These are phyloP conservation scores for Pemphigus obesinymphae DNA, from an alignment of 1,140 invertebrate species.

Conservation along the genomic window DNA sequence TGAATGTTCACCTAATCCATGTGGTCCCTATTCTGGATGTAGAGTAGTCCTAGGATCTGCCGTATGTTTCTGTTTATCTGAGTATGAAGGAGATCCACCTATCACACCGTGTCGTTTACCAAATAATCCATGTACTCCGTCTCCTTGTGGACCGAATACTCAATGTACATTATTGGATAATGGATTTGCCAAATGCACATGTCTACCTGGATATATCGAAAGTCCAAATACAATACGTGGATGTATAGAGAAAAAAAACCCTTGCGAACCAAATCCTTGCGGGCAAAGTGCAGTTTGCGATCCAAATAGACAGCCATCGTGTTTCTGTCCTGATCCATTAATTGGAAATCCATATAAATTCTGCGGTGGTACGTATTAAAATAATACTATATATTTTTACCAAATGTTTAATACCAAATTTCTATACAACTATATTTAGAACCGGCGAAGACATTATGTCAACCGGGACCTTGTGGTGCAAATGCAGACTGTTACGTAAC, in stretches of 20 bases:
- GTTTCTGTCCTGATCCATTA: conserved; percentile 70
- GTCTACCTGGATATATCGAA: conserved; percentile 74
- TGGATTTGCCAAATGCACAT: conserved; percentile 82
- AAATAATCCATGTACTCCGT: conserved; percentile 73
- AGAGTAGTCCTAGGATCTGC: conserved; percentile 64
- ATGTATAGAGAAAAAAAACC: conserved; percentile 69
- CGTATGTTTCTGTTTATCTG: conserved; percentile 78
- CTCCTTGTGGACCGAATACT: conserved; percentile 82
- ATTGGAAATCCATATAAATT: conserved; percentile 73
- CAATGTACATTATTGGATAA: conserved; percentile 74
- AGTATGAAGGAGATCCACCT: conserved; percentile 82
- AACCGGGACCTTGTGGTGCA: conserved; percentile 69
- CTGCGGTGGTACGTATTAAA: conserved; percentile 56
- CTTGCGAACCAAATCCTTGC: conserved; percentile 76
- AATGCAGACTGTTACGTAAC: conserved; percentile 75
- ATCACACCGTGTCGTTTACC: conserved; percentile 61
- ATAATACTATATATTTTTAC: neutral
- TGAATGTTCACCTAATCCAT: conserved; percentile 75
- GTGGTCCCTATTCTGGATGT: conserved; percentile 77
- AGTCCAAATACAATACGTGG: conserved; percentile 81
- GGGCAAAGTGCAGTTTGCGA: conserved; percentile 74
- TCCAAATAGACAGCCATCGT: conserved; percentile 67
- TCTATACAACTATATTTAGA: conserved; percentile 44
- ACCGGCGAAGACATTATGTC: conserved; percentile 58
- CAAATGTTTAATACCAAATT: conserved; percentile 17